Percentiles rank a stretch among this genome's conserved stretches.
phyloP scores from a whole-genome alignment of 2,888 invertebrate species.

The Anoplius nigerrimus region DNA sequence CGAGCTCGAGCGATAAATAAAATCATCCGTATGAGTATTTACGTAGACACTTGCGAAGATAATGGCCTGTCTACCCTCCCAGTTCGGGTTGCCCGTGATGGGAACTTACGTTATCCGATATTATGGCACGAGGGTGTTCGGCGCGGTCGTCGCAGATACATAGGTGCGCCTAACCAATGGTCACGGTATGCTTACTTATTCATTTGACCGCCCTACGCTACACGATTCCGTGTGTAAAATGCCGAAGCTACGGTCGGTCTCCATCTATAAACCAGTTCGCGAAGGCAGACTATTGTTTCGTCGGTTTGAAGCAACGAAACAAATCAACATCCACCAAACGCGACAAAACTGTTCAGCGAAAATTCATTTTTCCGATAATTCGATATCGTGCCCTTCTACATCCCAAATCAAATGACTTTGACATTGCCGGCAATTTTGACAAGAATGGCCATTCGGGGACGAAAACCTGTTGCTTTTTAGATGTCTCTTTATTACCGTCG shows the following conservation, averaged over 20 bases:
- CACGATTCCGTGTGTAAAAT: slow-evolving; percentile 36
- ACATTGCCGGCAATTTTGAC: too few species aligned
- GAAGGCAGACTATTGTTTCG: too few species aligned
- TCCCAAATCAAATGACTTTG: too few species aligned
- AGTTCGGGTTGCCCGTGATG: slow-evolving; percentile 49
- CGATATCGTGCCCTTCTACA: too few species aligned
- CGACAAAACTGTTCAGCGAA: too few species aligned
- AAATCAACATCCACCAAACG: too few species aligned
- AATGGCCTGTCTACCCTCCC: slow-evolving; percentile 45
- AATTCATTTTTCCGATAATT: too few species aligned
- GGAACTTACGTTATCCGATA: slow-evolving; percentile 59
- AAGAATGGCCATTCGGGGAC: too few species aligned
- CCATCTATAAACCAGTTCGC: slow-evolving; percentile 53
- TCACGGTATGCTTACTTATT: slow-evolving; percentile 33
- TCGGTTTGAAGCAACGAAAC: too few species aligned
- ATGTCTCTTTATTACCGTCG: too few species aligned
- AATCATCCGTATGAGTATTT: slow-evolving; percentile 63
- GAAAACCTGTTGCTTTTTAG: too few species aligned
- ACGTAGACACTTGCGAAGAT: slow-evolving; percentile 56
- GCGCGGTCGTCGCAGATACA: not conserved
- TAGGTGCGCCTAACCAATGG: not conserved
- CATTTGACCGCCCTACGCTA: slow-evolving; percentile 29
- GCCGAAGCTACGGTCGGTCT: slow-evolving; percentile 38
- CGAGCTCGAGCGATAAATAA: slow-evolving; percentile 56
- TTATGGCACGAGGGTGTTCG: slow-evolving; percentile 41